These are phyloP conservation scores for Ictalurus furcatus DNA, from an alignment of 2,113 vertebrate genomes.

Conservation along the genomic window DNA sequence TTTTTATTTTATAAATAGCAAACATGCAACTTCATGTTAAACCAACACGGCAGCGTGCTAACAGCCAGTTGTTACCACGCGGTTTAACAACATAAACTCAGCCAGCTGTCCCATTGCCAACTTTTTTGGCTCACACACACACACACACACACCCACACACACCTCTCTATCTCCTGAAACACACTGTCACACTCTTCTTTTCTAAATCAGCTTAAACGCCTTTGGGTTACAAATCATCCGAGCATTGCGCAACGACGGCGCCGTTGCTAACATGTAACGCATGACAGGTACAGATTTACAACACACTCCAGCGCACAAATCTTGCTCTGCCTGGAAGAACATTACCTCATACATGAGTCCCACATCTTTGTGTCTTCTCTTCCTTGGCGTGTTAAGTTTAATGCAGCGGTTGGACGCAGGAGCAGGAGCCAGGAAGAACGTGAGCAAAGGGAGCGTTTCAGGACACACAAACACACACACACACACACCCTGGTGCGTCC, in stretches of 20 bases:
- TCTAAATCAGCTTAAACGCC: not conserved
- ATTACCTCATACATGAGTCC: not conserved
- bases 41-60: not conserved
- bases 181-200: not conserved
- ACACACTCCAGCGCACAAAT: not conserved
- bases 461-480: conserved; percentile 33
- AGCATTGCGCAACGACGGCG: not conserved
- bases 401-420: not conserved
- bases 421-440: not conserved
- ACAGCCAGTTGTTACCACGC: not conserved
- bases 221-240: not conserved
- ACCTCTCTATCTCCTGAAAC: not conserved
- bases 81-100: not conserved
- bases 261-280: not conserved
- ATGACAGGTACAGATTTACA: not conserved
- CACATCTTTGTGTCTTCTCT: not conserved
- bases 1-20: not conserved
- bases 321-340: not conserved
- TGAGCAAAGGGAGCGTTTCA: not conserved
- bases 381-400: not conserved
- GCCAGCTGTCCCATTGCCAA: not conserved
- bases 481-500: conserved; percentile 25
- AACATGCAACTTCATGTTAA: not conserved
- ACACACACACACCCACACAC: not conserved
- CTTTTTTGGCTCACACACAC: not conserved